Conservation (phyloP, 2,888 invertebrate species). For the Idaea aversata region DNA sequence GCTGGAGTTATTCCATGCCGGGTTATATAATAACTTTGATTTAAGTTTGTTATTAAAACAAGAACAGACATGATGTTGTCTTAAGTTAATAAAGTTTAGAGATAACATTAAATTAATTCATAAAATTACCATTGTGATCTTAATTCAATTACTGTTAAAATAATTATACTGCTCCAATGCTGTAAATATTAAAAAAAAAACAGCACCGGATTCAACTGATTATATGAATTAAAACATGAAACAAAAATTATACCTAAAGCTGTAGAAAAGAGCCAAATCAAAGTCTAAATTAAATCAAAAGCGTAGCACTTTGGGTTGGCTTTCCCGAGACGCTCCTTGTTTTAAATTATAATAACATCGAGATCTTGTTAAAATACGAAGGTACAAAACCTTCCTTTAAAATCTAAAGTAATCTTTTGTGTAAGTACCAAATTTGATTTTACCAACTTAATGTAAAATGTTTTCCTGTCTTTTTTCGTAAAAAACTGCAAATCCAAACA, state of each 20-base stretch:
- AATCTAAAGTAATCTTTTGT: background rate
- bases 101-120: background rate
- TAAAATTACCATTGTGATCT: background rate
- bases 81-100: background rate
- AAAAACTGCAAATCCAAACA: background rate
- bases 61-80: background rate
- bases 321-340: background rate
- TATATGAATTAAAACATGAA: background rate
- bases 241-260: background rate
- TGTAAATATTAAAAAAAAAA: background rate
- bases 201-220: background rate
- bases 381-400: background rate
- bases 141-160: background rate
- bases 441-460: background rate
- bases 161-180: too few species aligned
- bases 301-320: background rate
- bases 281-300: constrained; percentile 1
- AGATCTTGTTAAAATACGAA: background rate
- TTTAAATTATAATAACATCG: constrained; percentile 1
- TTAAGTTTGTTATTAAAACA: background rate
- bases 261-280: background rate
- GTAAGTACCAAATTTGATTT: background rate
- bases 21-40: background rate
- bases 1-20: background rate
- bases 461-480: background rate